Evolutionary conservation across 2,113 vertebrate genomes (phyloP).

Genomic region (Chionis minor): DNA sequence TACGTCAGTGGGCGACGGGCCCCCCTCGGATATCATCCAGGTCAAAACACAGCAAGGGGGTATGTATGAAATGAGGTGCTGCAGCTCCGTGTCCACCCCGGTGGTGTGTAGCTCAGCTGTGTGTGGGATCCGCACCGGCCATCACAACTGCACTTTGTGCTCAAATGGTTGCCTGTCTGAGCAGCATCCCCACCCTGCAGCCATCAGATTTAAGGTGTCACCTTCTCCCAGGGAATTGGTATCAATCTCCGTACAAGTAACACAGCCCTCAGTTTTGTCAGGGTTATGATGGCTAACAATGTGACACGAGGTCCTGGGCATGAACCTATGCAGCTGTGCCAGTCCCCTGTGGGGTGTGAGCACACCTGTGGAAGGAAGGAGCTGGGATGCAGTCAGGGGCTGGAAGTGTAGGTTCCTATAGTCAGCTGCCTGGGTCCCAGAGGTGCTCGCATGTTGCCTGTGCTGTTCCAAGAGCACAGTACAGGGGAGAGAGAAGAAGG

Average conservation of each 20-base stretch:
- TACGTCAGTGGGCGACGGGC: slow-evolving; percentile 92
- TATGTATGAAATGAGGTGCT: slow-evolving; percentile 56
- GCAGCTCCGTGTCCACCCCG: rapidly evolving
- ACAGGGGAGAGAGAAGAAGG: background rate
- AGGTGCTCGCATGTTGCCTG: background rate
- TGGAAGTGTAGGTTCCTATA: rapidly evolving
- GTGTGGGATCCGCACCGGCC: background rate
- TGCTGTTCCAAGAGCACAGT: background rate
- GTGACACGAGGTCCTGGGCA: background rate
- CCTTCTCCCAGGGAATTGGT: background rate
- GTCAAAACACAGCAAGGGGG: slow-evolving; percentile 96
- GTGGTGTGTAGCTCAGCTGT: rapidly evolving
- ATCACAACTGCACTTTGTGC: background rate
- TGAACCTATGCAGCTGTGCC: background rate
- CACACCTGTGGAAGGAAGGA: background rate
- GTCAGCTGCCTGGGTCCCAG: background rate
- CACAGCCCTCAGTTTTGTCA: background rate
- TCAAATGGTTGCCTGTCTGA: background rate
- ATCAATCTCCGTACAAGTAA: background rate
- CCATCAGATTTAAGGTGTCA: background rate
- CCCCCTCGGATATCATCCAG: slow-evolving; percentile 89
- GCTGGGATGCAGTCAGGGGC: background rate
- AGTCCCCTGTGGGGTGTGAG: background rate
- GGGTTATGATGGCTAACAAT: background rate
- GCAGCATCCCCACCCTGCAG: background rate